Evolutionary conservation across 30 jellyfish, hydroid and myxozoan species (phyloP).

Genomic region (Sanderia malayensis): DNA sequence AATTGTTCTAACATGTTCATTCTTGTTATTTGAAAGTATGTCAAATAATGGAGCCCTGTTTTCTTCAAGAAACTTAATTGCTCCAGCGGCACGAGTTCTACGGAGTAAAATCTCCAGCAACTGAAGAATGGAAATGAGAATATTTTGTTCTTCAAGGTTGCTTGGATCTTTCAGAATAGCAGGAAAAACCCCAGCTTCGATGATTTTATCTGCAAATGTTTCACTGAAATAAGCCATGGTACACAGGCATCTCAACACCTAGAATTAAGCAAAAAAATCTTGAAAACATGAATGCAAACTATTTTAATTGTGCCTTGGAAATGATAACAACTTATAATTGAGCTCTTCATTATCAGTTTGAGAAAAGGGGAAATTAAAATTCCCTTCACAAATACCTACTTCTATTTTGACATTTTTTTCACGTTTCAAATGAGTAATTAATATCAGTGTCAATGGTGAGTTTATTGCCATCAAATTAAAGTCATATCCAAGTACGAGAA

Average conservation of each 20-base stretch:
- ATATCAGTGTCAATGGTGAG: conserved; percentile 9
- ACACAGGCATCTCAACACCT: conserved; percentile 43
- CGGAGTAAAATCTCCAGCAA: conserved; percentile 32
- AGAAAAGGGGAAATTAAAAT: no score
- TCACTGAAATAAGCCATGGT: conserved; percentile 27
- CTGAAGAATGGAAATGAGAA: conserved; percentile 19
- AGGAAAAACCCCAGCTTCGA: conserved; percentile 23
- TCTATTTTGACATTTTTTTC: conserved; percentile 62
- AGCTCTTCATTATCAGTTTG: no score
- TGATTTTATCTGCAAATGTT: background rate
- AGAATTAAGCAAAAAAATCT: background rate
- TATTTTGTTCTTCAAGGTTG: background rate
- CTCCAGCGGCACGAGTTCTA: background rate
- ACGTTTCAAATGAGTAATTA: conserved; percentile 35
- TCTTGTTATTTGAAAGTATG: background rate
- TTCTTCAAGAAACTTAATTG: background rate
- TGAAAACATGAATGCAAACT: no score
- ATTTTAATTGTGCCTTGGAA: no score
- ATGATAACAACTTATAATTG: no score
- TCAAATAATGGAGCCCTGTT: background rate
- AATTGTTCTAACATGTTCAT: background rate
- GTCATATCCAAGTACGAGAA: conserved; percentile 21
- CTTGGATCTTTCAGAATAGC: background rate
- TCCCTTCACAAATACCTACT: conserved; percentile 25
- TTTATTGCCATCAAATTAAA: conserved; percentile 14